Conservation (phyloP, 2,797 vertebrate genomes). For the Urophycis tenuis region DNA sequence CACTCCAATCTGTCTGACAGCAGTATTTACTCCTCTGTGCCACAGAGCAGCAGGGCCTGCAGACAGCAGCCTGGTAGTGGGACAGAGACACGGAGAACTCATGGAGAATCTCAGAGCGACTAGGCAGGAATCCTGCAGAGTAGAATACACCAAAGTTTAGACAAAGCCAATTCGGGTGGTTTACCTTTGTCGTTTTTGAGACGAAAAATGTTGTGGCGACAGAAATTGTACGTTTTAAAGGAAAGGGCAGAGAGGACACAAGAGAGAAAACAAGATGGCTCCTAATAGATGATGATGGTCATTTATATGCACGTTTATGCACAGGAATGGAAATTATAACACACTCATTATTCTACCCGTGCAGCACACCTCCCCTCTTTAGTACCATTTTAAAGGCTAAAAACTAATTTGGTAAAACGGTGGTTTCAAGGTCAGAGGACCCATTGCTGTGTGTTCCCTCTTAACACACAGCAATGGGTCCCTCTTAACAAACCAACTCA, state of each 20-base stretch:
- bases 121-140: neutral
- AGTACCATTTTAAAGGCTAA: neutral
- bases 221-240: neutral
- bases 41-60: conserved; percentile 58
- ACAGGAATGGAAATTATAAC: neutral
- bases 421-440: neutral
- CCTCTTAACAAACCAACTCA: conserved; percentile 7
- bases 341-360: neutral
- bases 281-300: neutral
- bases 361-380: neutral
- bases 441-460: neutral
- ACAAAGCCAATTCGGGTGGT: neutral
- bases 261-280: neutral
- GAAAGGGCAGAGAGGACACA: neutral
- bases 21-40: conserved; percentile 70
- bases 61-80: conserved; percentile 57
- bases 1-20: conserved; percentile 56
- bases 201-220: neutral
- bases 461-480: neutral
- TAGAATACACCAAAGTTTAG: neutral
- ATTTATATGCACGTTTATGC: neutral
- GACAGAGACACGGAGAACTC: conserved; percentile 32
- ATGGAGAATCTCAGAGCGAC: conserved; percentile 34
- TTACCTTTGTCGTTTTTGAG: neutral
- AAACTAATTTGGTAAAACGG: neutral